Base-by-base conservation (phyloP, 2,113 vertebrate genomes). In the Petromus typicus region DNA sequence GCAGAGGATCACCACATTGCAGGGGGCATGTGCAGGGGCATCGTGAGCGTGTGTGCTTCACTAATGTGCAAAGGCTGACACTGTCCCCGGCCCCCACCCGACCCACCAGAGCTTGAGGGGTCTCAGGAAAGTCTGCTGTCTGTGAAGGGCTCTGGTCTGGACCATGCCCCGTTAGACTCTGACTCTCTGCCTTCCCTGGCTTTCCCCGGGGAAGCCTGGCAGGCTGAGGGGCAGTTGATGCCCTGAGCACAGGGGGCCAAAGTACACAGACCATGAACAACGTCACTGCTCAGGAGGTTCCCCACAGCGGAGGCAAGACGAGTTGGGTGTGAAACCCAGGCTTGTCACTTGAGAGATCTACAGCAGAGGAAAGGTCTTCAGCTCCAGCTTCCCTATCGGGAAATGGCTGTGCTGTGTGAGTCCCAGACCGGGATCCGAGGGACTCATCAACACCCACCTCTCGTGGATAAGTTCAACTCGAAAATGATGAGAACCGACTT, bases 371-470 rank as follows among this genome's bases (percentile, higher is more conserved):
- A 67, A 43, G 32, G 18, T n/a, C 11, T 23, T 30, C 40, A 63
- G 37, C 32, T 43, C 73, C 45, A 1, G 11, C 18, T 18, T 37
- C 4, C 25, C 48, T 73, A 6, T 4, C 34, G 95, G 66, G 63
- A 89, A 69, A 40, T 2, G 37, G 64, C 18, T 14, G 16, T 18
- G 20, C 8, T 22, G 56, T 12, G 0, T 2, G 0, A 34, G 37
- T n/a, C 30, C 61, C 12, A 0, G 32, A 5, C 16, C 0, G 2
- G 30, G 16, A 22, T 14, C 5, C 7, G 12, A 40, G 7, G 4
- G 1, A 84, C 30, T 59, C n/a, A 13, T 10, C 80, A 30, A 37
- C 10, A 0, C 9, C 12, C 8, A 30, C 37, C 18, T 78, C 54
- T 16, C 7, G 3, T 0, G 16, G 32, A 67, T 1, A 10, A 56